Evolutionary conservation across 2,888 invertebrate species (phyloP).

Genomic region (Leistus spinibarbis): DNA sequence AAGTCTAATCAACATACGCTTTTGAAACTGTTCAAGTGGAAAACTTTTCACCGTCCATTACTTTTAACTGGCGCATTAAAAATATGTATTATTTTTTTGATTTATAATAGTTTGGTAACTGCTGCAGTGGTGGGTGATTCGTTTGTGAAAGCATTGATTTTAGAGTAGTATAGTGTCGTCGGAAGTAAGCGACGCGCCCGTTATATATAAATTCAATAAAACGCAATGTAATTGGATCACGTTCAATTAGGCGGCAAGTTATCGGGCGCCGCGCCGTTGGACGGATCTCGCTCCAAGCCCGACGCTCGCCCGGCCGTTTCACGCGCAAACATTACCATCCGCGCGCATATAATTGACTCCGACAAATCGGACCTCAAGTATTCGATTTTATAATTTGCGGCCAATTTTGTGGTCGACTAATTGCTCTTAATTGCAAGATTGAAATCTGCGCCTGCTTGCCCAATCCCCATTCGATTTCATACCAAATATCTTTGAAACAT

Average conservation of each 20-base stretch:
- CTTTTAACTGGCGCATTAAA: not conserved
- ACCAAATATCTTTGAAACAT: not conserved
- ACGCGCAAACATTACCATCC: conserved; percentile 18
- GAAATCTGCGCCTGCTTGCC: not conserved
- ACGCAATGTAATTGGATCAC: conserved; percentile 35
- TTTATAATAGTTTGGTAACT: not conserved
- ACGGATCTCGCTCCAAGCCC: not conserved
- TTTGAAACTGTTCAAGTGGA: too few relatives aligned
- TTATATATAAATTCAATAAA: conserved; percentile 26
- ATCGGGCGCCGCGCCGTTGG: not conserved
- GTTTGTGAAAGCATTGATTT: not conserved
- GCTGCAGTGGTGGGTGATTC: not conserved
- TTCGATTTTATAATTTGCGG: conserved; percentile 26
- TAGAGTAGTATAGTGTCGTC: not conserved
- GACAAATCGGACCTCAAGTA: conserved; percentile 1
- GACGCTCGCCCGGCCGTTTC: not conserved
- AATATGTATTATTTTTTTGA: too few relatives aligned
- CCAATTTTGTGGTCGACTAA: conserved; percentile 20
- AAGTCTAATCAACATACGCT: too few relatives aligned
- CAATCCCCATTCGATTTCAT: not conserved
- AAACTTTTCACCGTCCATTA: too few relatives aligned
- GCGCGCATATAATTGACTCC: conserved; percentile 28
- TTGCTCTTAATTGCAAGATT: conserved; percentile 27
- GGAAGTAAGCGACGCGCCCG: not conserved
- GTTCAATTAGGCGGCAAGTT: conserved; percentile 34